Evolutionary conservation across 1,140 invertebrate species (phyloP), one percentile per base, ranked within the genome.

Genomic region (Triops cancriformis): DNA sequence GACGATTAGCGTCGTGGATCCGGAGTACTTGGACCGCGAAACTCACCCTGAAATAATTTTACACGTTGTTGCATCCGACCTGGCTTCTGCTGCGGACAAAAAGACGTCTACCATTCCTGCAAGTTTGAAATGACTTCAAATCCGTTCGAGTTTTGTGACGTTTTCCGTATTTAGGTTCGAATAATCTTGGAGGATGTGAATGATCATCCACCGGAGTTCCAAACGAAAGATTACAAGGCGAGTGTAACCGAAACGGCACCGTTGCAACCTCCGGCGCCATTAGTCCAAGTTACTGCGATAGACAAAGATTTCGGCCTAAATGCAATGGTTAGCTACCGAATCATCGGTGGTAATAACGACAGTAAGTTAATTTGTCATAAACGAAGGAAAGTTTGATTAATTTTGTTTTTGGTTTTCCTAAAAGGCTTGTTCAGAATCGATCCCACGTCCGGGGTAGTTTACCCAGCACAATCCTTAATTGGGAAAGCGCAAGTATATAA

Each of bases 151-250:
- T 64, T 23, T 64, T 6, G 51, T 23, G 3, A 64, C 14, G 51
- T 64, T 18, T 23, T 18, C 1, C 7, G 51, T 27, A 26, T 77
- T 37, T 76, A 81, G 42, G 77, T 85, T 0, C 87, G 91, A 82
- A 89, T 96, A n/a, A 90, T 89, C 82, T 87, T 96, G 1, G 82
- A 88, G 26, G 94, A 96, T 83, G 88, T 93, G 1, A 95, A 96
- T 84, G 94, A 96, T 82, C 94, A 95, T 83, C 82, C 89, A 4
- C 94, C 94, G 0, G 86, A 90, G 77, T 95, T 96, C 82, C 89
- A 87, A 1, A 89, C 91, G 79, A 88, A 90, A 73, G 87, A 88
- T 26, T 94, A 94, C 82, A 89, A 90, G 80, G 90, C 92, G 0
- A 91, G 89, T 0, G 90, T 97, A 1, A 90, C 91, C 1, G 94